Evolutionary conservation across 2,888 invertebrate species (phyloP), one percentile per base, ranked within the genome.

Genomic region (Yponomeuta malinellus): DNA sequence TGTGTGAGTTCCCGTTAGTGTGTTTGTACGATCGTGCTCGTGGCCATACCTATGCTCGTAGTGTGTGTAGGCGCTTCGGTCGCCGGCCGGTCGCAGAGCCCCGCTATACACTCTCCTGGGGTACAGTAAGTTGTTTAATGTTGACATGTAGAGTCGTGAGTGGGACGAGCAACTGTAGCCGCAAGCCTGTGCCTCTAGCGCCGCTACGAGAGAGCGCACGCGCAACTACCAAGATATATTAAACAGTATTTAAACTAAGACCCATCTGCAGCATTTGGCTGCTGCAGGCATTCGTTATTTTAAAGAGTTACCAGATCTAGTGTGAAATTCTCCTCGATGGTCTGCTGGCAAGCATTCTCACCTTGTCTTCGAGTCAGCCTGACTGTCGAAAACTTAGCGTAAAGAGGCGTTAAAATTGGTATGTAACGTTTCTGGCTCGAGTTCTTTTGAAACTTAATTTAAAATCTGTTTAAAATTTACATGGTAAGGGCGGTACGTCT

Each of bases 41-140:
- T 59, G 52, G 15, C 52, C 52, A 15, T 59, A 59, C 52, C 52
- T 59, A 59, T 59, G 52, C 52, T 59, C 15, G 52, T 59, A 9
- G 52, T 12, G 2, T 59, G 52, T 59, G 15, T 59, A 12, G 52
- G 33, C 31, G 33, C 65, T 65, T 33, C 33, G 65, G 65, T 8
- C 63, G 70, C n/a, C 63, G 63, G 10, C 23, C 12, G 48, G n/a
- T 59, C 69, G 69, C 29, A 37, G 10, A 15, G 52, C 69, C 52
- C 63, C 64, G n/a, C 65, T 15, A 65, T 33, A 65, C 10, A 33
- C 31, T 33, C 65, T 65, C 52, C 52, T 59, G 52, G 52, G 52
- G 15, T 59, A 59, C 12, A 59, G 52, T 59, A 59, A 59, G 15
- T 59, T 59, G 52, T 59, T 59, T 59, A 59, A 59, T 59, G 52